Conservation (phyloP, 2,888 invertebrate species). For the Itoplectis maculator region DNA sequence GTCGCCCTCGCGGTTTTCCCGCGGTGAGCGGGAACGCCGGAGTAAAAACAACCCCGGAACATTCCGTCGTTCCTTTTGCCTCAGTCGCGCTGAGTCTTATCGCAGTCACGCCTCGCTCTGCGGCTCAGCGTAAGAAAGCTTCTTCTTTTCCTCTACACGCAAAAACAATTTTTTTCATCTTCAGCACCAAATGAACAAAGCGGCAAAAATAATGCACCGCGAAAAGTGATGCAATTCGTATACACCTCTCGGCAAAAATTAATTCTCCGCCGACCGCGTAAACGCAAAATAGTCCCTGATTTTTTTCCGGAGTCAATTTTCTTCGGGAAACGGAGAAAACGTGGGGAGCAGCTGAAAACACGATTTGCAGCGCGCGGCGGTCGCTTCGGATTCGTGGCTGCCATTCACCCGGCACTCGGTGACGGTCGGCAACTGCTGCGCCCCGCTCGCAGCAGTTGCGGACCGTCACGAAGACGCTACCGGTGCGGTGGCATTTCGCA, state of each 20-base stretch:
- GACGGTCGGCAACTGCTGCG: too few relatives aligned
- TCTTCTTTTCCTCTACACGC: neutral
- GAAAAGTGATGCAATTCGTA: neutral
- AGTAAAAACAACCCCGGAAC: conserved; percentile 7
- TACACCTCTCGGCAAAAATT: too few relatives aligned
- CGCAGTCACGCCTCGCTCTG: conserved; percentile 21
- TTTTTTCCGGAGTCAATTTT: neutral
- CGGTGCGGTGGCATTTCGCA: neutral
- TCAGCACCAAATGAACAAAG: neutral
- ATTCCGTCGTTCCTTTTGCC: neutral
- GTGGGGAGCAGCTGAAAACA: conserved; percentile 29
- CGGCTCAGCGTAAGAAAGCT: neutral
- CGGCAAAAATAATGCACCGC: neutral
- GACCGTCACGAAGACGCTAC: too few relatives aligned
- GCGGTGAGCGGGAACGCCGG: neutral
- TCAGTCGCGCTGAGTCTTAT: conserved; percentile 16
- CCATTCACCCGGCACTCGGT: neutral
- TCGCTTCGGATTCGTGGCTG: neutral
- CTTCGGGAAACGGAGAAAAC: neutral
- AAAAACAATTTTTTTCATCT: neutral
- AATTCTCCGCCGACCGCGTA: too few relatives aligned
- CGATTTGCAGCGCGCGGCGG: neutral
- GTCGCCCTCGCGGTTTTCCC: too few relatives aligned
- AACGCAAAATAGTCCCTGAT: conserved; percentile 9
- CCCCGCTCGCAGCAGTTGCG: too few relatives aligned